phyloP scores from a whole-genome alignment of 2,797 vertebrate genomes.

The Aphelocoma californica region DNA sequence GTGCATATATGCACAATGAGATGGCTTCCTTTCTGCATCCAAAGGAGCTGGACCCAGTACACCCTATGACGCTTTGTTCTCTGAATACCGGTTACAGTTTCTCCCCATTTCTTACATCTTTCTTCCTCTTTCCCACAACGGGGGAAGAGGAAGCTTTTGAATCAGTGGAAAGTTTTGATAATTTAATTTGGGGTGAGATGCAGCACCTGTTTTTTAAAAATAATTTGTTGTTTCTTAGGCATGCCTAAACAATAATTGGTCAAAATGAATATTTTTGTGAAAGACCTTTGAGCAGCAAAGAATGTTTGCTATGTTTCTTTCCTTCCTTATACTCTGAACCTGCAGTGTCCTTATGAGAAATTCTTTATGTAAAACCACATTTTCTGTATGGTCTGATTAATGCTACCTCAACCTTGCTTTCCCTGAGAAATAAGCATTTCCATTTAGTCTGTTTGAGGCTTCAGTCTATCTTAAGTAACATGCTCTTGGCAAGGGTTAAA shows the following conservation, averaged over 20 bases:
- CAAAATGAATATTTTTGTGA: background rate
- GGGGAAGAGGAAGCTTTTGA: background rate
- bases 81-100: background rate
- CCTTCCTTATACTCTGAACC: background rate
- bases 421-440: background rate
- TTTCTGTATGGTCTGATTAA: background rate
- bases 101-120: background rate
- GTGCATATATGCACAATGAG: background rate
- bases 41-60: background rate
- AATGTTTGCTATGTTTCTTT: background rate
- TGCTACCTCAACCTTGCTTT: background rate
- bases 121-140: background rate
- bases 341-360: background rate
- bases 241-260: background rate
- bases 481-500: background rate
- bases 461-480: rapidly evolving
- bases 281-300: background rate
- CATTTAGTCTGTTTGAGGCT: background rate
- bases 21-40: background rate
- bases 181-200: background rate
- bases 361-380: background rate
- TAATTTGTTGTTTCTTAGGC: background rate
- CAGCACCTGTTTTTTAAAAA: background rate
- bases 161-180: background rate
- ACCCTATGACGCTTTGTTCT: background rate